Conservation (phyloP, 2,797 vertebrate species). For the Danionella dracula region DNA sequence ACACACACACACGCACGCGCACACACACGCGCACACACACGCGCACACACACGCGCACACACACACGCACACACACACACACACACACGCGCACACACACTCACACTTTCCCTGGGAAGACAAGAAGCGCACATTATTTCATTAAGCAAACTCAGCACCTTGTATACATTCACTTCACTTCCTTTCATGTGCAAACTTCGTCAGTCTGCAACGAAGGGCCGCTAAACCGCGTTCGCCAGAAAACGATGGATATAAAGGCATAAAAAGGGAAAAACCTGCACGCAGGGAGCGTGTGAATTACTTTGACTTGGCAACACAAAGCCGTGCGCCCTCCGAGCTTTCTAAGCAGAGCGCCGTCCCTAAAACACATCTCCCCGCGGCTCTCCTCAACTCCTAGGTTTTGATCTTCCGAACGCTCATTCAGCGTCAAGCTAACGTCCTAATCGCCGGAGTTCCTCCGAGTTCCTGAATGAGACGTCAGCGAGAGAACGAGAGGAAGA, state of each 20-base stretch:
- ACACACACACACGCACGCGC: too few relatives aligned
- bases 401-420: constrained; percentile 42
- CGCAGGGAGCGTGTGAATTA: constrained; percentile 39
- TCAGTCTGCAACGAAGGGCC: constrained; percentile 29
- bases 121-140: constrained; percentile 42
- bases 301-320: constrained; percentile 32
- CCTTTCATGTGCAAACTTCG: constrained; percentile 38
- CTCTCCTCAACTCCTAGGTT: constrained; percentile 23
- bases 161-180: constrained; percentile 53
- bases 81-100: constrained; percentile 40
- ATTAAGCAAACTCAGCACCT: constrained; percentile 39
- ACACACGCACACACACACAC: constrained; percentile 40
- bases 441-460: constrained; percentile 35
- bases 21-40: too few relatives aligned
- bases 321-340: constrained; percentile 17
- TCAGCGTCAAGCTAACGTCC: constrained; percentile 41
- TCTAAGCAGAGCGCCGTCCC: constrained; percentile 19
- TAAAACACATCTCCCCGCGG: constrained; percentile 26
- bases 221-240: not conserved
- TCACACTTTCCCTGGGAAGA: constrained; percentile 39
- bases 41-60: too few relatives aligned
- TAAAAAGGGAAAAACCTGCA: constrained; percentile 4
- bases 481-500: constrained; percentile 38
- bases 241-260: constrained; percentile 9
- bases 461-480: constrained; percentile 38